phyloP scores from a whole-genome alignment of 1,140 invertebrate genomes.

The Atta cephalotes region DNA sequence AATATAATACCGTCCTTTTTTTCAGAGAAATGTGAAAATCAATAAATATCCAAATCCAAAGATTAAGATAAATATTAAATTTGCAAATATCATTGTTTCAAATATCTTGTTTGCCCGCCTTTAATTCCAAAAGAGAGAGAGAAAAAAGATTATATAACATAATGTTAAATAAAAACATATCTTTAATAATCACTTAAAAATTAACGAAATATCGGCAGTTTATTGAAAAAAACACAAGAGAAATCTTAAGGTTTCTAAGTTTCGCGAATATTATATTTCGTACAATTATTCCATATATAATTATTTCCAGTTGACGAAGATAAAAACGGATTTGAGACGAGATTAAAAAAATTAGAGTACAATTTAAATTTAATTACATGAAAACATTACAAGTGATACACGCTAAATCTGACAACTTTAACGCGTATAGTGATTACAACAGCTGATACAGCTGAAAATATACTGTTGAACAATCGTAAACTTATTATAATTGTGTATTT shows the following conservation, averaged over 20 bases:
- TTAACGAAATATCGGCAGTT: slow-evolving; percentile 11
- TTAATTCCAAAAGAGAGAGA: neutral
- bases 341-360: neutral
- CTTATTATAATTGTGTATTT: slow-evolving; percentile 69
- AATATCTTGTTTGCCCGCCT: neutral
- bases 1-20: neutral
- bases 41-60: slow-evolving; percentile 1
- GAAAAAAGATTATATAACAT: neutral
- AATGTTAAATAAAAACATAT: neutral
- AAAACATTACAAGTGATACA: neutral
- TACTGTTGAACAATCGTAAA: slow-evolving; percentile 35
- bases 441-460: slow-evolving; percentile 55
- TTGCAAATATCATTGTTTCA: neutral
- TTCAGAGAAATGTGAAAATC: slow-evolving; percentile 7
- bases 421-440: slow-evolving; percentile 4
- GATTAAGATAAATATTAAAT: neutral
- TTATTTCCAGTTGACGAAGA: neutral
- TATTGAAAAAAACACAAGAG: slow-evolving; percentile 16
- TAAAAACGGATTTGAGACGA: neutral
- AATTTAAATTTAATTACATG: slow-evolving; percentile 38
- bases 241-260: neutral
- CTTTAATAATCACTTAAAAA: slow-evolving; percentile 20
- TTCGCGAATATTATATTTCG: slow-evolving; percentile 18
- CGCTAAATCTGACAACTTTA: slow-evolving; percentile 1
- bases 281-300: slow-evolving; percentile 13